These are phyloP conservation scores for Alosa alosa DNA, from an alignment of 2,113 vertebrate genomes.

Conservation along the genomic window DNA sequence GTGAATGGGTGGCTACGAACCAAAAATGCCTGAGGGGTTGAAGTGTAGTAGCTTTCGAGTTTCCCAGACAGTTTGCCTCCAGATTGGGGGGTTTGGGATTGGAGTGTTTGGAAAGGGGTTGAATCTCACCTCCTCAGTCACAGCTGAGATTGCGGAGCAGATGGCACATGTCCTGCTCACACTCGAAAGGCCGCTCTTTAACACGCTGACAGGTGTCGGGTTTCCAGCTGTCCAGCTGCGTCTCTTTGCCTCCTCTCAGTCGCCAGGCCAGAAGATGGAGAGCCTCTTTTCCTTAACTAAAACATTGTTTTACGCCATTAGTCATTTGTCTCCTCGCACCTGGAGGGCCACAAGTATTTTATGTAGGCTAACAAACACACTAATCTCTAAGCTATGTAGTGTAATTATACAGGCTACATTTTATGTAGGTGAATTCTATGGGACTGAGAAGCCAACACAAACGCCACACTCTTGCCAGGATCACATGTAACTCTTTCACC, in stretches of 20 bases:
- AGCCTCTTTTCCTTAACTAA: neutral
- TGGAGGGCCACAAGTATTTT: neutral
- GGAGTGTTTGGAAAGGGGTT: neutral
- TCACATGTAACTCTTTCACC: neutral
- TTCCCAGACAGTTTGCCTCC: neutral
- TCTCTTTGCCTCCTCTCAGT: neutral
- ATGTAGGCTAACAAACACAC: neutral
- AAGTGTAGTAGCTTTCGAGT: neutral
- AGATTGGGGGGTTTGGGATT: neutral
- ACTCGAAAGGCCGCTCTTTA: slow-evolving; percentile 30
- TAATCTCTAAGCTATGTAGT: neutral
- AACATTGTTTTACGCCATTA: neutral
- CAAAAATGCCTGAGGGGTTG: neutral
- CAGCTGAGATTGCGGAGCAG: slow-evolving; percentile 54
- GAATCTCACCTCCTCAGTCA: slow-evolving; percentile 27
- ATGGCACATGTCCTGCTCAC: slow-evolving; percentile 43
- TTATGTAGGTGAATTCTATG: too few species aligned
- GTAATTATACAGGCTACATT: neutral
- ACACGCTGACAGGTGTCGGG: slow-evolving; percentile 36
- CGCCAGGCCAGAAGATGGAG: neutral
- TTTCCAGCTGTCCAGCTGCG: slow-evolving; percentile 19
- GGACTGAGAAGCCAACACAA: neutral
- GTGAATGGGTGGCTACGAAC: neutral
- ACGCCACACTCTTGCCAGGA: neutral
- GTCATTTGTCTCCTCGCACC: neutral